Evolutionary conservation across 2,797 vertebrate genomes (phyloP).

Genomic region (Protonibea diacanthus): DNA sequence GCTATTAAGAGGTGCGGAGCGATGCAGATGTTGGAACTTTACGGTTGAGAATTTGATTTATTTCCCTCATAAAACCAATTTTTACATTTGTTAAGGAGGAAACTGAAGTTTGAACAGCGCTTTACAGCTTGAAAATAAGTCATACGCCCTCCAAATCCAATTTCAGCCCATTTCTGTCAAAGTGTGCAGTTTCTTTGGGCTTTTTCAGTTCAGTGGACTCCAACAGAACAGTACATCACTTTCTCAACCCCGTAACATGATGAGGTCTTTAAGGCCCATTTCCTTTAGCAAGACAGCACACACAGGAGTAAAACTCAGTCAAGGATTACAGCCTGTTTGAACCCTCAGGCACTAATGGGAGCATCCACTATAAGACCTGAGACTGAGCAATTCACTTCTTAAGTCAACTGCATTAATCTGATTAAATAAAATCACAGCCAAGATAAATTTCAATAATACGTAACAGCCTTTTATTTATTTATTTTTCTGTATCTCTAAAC

Average conservation of each 20-base stretch:
- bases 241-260: neutral
- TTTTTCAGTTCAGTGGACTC: neutral
- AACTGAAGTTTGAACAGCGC: conserved; percentile 20
- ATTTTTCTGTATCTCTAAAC: no score
- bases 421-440: no score
- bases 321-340: conserved; percentile 1
- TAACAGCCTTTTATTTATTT: neutral
- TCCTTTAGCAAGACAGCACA: neutral
- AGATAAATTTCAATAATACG: neutral
- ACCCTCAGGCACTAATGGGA: neutral
- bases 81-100: conserved; percentile 41
- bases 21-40: conserved; percentile 50
- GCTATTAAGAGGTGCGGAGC: conserved; percentile 16
- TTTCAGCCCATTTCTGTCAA: conserved; percentile 16
- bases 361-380: neutral
- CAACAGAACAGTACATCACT: neutral
- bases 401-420: neutral
- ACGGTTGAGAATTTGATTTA: conserved; percentile 35
- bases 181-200: neutral
- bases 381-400: neutral
- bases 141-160: conserved; percentile 6
- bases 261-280: conserved; percentile 18
- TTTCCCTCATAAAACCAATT: conserved; percentile 26
- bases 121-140: conserved; percentile 19
- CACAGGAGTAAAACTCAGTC: conserved; percentile 16